Base-by-base conservation (phyloP, 2,797 vertebrate genomes). In the Sciurus vulgaris region DNA sequence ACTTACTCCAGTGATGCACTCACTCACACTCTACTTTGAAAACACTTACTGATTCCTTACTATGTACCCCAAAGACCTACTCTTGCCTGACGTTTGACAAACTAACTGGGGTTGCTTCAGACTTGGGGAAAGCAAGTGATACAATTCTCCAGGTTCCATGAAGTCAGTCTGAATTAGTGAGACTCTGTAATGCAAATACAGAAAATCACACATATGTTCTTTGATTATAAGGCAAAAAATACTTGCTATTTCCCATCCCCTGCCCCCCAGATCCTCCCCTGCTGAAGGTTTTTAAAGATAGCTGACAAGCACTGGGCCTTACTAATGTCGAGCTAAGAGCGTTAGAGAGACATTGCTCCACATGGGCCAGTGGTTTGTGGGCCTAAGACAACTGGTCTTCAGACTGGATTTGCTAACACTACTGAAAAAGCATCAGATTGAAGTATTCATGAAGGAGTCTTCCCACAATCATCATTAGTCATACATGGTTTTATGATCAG, bases 401-500 rank as follows among this genome's bases (percentile, higher is more conserved):
- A 67, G 77, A 65, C 15, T 8, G 76, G 38, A 88, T 73, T 95
- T 88, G 54, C 67, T 95, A 85, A 82, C 14, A 33, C 61, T 83
- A 86, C 69, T 72, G 59, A 77, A 81, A 96, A 89, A 77, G 59
- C 86, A 91, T n/a, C 14, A 61, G 3, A 56, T 86, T 77, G 63
- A 92, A 65, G 28, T 54, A 93, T 90, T 95, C 84, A 70, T 44
- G 88, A 94, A 89, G 38, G 59, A 79, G 10, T 18, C 56, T 74
- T 92, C 92, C 91, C 84, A 24, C 61, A 85, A 87, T 86, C 86
- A 59, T 91, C 86, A 92, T 96, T 76, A 91, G 49, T 85, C 47
- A 86, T 0, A 0, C 28, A 59, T 5, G 89, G 61, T 97, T 97
- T 97, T 97, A 97, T 93, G 86, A 86, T 92, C 56, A 4, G 56